Percentiles rank a stretch among this genome's conserved stretches.
These are phyloP conservation scores for Mallotus villosus DNA, from an alignment of 2,797 vertebrate species.

Conservation along the genomic window DNA sequence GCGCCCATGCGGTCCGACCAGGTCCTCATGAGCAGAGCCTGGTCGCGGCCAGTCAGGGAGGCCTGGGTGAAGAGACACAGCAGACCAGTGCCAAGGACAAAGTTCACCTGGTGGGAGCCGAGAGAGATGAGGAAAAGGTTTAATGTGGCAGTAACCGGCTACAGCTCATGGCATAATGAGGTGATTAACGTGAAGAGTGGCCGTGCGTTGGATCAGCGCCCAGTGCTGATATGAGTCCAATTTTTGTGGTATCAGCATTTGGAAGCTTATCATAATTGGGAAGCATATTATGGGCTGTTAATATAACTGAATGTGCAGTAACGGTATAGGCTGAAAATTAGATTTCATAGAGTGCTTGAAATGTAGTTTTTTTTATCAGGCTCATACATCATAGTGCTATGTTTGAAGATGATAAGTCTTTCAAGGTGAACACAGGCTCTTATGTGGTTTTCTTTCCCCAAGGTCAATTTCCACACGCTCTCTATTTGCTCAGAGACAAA, in stretches of 20 bases:
- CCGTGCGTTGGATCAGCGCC: no score
- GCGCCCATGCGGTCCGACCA: conserved; percentile 71
- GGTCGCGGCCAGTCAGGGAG: conserved; percentile 66
- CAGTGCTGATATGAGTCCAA: background rate
- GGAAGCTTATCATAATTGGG: background rate
- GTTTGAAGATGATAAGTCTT: conserved; percentile 49
- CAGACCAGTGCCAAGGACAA: conserved; percentile 73
- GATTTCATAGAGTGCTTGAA: conserved; percentile 1
- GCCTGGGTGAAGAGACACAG: conserved; percentile 73
- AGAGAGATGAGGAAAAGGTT: background rate
- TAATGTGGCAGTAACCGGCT: conserved; percentile 16
- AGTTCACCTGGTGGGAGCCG: conserved; percentile 59
- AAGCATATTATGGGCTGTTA: background rate
- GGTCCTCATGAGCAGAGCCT: conserved; percentile 67
- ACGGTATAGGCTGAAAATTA: background rate
- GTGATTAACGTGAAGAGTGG: background rate
- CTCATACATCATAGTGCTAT: conserved; percentile 13
- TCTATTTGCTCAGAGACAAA: background rate
- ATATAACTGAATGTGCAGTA: background rate
- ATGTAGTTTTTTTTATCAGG: conserved; percentile 1
- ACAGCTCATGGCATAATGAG: conserved; percentile 13
- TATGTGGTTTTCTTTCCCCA: conserved; percentile 24
- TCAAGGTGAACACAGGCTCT: conserved; percentile 44
- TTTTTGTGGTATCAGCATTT: conserved; percentile 1
- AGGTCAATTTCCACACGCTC: conserved; percentile 26